A percentile compares a stretch with the other conserved stretches of the same genome.
These are phyloP conservation scores for Stylophora pistillata DNA, from an alignment of 64 coral and sea anemone genomes.

Conservation along the genomic window DNA sequence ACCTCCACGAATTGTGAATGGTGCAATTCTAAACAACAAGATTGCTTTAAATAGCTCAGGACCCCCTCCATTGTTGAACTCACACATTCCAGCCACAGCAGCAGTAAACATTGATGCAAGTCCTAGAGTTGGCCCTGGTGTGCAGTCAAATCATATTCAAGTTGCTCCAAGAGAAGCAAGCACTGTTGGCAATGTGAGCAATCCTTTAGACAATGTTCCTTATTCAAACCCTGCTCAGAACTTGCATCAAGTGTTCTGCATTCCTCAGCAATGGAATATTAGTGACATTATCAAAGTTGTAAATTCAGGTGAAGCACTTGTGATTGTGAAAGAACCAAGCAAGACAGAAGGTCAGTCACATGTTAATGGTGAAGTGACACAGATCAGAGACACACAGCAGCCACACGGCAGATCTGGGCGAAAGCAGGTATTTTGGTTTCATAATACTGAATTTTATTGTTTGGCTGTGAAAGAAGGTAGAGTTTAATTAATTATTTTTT, in stretches of 20 bases:
- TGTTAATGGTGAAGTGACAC: neutral
- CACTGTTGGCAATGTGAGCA: neutral
- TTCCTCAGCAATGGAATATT: conserved; percentile 45
- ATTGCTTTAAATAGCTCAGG: conserved; percentile 5
- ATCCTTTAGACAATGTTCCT: neutral
- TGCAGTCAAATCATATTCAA: neutral
- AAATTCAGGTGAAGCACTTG: conserved; percentile 51
- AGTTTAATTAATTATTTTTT: neutral
- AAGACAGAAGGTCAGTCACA: neutral
- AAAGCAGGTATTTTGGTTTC: conserved; percentile 6
- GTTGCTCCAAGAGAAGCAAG: neutral
- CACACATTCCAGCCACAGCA: neutral
- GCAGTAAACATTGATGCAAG: neutral
- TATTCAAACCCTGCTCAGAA: neutral
- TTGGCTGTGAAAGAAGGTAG: neutral
- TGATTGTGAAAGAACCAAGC: conserved; percentile 30
- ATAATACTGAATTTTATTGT: too few relatives aligned
- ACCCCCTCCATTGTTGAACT: neutral
- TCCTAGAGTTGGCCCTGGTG: neutral
- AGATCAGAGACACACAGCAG: neutral
- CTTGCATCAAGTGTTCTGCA: conserved; percentile 37
- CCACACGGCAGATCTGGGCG: neutral
- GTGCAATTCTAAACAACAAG: conserved; percentile 3
- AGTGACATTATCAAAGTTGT: conserved; percentile 43
- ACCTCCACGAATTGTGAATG: neutral